Evolutionary conservation across 2,797 vertebrate species (phyloP), one percentile per base, ranked within the genome.

Genomic region (Rhinoraja longicauda): DNA sequence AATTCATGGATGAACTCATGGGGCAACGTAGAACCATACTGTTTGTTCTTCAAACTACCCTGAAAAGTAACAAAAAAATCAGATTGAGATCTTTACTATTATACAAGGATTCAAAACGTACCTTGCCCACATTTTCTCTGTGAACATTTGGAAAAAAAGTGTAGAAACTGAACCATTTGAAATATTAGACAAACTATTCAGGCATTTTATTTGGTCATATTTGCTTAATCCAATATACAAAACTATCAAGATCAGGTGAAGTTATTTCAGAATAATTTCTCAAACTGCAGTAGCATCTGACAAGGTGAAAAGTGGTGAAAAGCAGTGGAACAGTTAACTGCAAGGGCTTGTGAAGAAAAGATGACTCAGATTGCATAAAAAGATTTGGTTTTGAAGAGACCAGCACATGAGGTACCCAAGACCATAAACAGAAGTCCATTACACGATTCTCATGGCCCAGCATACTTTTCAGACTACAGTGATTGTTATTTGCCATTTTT

Each of bases 1-100:
- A 99, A 96, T 95, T 99, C 99, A 94, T 96, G 95, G 93, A 99
- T 97, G 95, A 99, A 99, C 95, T 99, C 99, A 94, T 99, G 98
- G 26, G 98, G 97, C 95, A 97, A 97, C 94, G 98, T 92, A 57
- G 70, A 5, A 29, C 26, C 97, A 95, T 99, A 98, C 95, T 96
- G 96, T 24, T 95, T 96, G 93, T 96, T 98, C 95, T 96, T 98
- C 94, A 99, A 96, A 94, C 96, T 97, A 93, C 98, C 98, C 98
- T 99, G 95, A 73, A 93, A 88, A 93, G 62, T 93, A 64, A 94
- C 6, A 93, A 26, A 2, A 67, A 86, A 70, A 67, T 67, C 36
- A 81, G 12, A 79, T 21, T 64, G 81, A 93, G 67, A 93, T 79
- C 59, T 77, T 59, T 77, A 93, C 93, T 90, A 82, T 81, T 5